A percentile compares a stretch with the other conserved stretches of the same genome.
phyloP scores from a whole-genome alignment of 2,888 invertebrate species.

The Thalpophila matura region DNA sequence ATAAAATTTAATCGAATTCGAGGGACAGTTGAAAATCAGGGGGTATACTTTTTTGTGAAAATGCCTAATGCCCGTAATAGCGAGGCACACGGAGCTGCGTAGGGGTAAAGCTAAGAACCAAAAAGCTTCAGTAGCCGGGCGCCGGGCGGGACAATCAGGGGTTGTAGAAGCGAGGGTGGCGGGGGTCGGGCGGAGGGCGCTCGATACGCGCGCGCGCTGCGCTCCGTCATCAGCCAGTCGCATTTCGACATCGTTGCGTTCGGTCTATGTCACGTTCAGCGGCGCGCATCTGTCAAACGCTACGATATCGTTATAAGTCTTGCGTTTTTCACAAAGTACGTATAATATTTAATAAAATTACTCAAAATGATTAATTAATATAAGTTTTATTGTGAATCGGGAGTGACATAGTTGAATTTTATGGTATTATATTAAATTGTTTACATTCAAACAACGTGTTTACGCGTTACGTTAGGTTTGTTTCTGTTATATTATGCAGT shows the following conservation, averaged over 20 bases:
- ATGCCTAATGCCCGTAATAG: constrained; percentile 43
- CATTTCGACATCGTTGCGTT: constrained; percentile 80
- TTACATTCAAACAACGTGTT: constrained; percentile 85
- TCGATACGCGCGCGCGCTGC: constrained; percentile 90
- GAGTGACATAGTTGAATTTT: constrained; percentile 58
- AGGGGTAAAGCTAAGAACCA: constrained; percentile 69
- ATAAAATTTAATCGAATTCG: too few relatives aligned
- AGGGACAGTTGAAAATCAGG: too few relatives aligned
- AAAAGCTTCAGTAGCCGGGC: constrained; percentile 70
- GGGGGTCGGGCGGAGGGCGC: constrained; percentile 81
- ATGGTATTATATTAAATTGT: constrained; percentile 74
- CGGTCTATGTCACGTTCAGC: constrained; percentile 71
- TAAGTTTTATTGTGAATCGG: constrained; percentile 34
- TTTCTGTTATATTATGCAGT: constrained; percentile 52
- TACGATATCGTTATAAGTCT: constrained; percentile 83
- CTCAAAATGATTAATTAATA: constrained; percentile 42
- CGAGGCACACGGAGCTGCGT: constrained; percentile 46
- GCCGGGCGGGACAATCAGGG: constrained; percentile 76
- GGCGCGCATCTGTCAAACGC: constrained; percentile 80
- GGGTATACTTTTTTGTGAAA: too few relatives aligned
- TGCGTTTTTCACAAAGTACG: constrained; percentile 79
- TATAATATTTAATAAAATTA: constrained; percentile 64
- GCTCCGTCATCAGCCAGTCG: constrained; percentile 78
- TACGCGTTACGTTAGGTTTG: constrained; percentile 68
- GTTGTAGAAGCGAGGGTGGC: constrained; percentile 80